Evolutionary conservation across 2,113 vertebrate species (phyloP).

Genomic region (Lasiurus borealis): DNA sequence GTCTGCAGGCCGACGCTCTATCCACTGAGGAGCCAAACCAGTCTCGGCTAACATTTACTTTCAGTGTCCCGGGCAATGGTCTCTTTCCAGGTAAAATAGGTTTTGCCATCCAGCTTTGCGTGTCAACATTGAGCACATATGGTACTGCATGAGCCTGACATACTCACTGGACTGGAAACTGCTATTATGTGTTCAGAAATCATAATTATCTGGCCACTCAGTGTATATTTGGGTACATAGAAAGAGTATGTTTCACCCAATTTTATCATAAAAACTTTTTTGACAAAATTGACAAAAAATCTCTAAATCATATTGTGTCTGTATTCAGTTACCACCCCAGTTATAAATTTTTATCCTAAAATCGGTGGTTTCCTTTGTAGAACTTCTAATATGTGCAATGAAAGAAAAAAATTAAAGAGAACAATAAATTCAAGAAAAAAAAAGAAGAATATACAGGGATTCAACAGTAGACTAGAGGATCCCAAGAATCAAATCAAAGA

Average conservation of each 20-base stretch:
- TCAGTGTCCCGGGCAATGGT: neutral
- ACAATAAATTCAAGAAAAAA: neutral
- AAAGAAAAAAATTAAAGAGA: neutral
- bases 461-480: no score
- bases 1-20: no score
- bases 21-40: no score
- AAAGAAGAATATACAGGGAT: no score
- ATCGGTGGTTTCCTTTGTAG: neutral
- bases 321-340: neutral
- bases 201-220: no score
- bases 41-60: no score
- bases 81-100: neutral
- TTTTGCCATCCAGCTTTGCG: neutral
- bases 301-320: neutral
- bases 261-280: neutral
- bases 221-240: neutral
- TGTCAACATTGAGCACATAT: neutral
- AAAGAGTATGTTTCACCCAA: neutral
- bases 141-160: neutral
- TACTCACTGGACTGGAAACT: neutral
- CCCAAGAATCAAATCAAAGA: no score
- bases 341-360: neutral
- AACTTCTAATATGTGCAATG: neutral
- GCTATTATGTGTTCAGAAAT: no score
- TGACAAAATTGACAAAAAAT: neutral